Percentiles rank a stretch among this genome's conserved stretches.
Evolutionary conservation across 2,113 vertebrate species (phyloP).

Genomic region (Hydrolagus affinis): DNA sequence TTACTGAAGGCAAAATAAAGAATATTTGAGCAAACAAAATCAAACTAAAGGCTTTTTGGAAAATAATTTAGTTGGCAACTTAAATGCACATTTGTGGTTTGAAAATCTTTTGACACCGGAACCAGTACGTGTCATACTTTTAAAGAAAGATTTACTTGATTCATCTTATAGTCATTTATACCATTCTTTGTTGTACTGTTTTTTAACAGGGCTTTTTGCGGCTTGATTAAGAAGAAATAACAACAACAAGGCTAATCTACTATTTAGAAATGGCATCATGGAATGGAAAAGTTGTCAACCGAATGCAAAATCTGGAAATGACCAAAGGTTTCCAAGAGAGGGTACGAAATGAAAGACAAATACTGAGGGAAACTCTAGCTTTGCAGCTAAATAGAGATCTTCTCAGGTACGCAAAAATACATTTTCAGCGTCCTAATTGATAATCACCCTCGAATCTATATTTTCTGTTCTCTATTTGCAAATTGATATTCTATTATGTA

Average conservation of each 20-base stretch:
- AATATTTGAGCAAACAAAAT: too few relatives aligned
- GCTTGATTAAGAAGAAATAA: slow-evolving; percentile 2
- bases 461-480: too few relatives aligned
- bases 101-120: too few relatives aligned
- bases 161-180: too few relatives aligned
- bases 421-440: neutral
- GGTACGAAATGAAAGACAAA: slow-evolving; percentile 45
- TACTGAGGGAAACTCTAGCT: slow-evolving; percentile 49
- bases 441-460: too few relatives aligned
- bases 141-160: too few relatives aligned
- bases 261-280: slow-evolving; percentile 18
- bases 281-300: neutral
- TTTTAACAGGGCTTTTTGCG: neutral
- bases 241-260: neutral
- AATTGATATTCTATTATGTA: too few relatives aligned
- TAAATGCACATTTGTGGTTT: too few relatives aligned
- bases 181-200: neutral
- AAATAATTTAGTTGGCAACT: too few relatives aligned
- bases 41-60: too few relatives aligned
- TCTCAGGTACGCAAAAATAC: slow-evolving; percentile 48
- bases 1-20: too few relatives aligned
- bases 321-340: slow-evolving; percentile 31
- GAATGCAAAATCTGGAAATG: slow-evolving; percentile 17
- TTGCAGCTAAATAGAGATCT: slow-evolving; percentile 56
- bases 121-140: too few relatives aligned